Percentiles rank a stretch among this genome's conserved stretches.
Conservation (phyloP, 2,797 vertebrate genomes). For the Meda fulgida region DNA sequence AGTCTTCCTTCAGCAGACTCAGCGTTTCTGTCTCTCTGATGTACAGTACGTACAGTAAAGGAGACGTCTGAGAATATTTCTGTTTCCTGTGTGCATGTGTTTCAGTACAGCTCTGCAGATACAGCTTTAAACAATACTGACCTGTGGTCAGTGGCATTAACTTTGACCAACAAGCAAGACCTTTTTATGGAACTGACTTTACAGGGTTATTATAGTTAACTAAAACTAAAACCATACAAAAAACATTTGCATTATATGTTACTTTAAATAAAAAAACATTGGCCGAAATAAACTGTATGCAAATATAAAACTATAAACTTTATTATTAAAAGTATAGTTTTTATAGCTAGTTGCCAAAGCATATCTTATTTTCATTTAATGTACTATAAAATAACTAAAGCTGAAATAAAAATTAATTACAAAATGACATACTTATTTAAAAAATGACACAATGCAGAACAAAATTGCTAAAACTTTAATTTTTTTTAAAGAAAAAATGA, state of each 20-base stretch:
- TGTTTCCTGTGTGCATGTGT: slow-evolving; percentile 1
- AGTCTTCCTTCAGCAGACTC: background rate
- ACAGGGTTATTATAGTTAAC: background rate
- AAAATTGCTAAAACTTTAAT: background rate
- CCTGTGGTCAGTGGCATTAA: background rate
- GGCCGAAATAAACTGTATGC: background rate
- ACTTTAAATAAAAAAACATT: too few species aligned
- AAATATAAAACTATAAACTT: too few species aligned
- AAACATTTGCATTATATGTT: too few species aligned
- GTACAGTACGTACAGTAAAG: background rate
- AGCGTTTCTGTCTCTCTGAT: slow-evolving; percentile 3
- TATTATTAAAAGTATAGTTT: background rate
- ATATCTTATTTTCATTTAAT: too few species aligned
- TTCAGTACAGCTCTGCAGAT: background rate
- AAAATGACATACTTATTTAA: too few species aligned
- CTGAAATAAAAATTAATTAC: too few species aligned
- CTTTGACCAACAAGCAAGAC: background rate
- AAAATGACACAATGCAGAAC: too few species aligned
- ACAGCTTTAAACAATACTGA: background rate
- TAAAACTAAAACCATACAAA: background rate
- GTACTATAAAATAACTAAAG: too few species aligned
- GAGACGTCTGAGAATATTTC: background rate
- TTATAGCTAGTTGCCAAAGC: background rate
- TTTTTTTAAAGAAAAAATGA: background rate
- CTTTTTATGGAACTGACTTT: background rate